These are phyloP conservation scores for Caenorhabditis elegans DNA, from an alignment of 1,140 invertebrate genomes.

Conservation along the genomic window DNA sequence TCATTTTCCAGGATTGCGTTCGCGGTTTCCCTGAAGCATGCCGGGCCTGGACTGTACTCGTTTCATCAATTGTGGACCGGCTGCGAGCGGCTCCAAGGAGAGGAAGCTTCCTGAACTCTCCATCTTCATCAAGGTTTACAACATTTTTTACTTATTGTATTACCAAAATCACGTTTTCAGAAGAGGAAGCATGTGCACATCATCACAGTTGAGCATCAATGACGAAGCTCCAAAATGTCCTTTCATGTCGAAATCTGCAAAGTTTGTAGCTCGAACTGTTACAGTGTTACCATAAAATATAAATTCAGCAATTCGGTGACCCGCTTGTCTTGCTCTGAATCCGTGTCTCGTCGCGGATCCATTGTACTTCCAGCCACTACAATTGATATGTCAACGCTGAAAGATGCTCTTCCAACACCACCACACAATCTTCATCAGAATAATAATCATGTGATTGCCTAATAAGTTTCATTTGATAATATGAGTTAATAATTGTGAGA, in stretches of 20 bases:
- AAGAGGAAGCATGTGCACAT: not conserved
- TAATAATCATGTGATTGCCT: constrained; percentile 9
- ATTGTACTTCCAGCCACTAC: not conserved
- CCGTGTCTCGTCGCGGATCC: not conserved
- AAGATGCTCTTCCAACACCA: constrained; percentile 11
- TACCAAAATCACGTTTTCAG: too few relatives aligned
- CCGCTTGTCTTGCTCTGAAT: not conserved
- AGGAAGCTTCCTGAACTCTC: constrained; percentile 16
- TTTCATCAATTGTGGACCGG: constrained; percentile 60
- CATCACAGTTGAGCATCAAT: not conserved
- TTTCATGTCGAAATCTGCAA: constrained; percentile 3
- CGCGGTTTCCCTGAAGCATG: constrained; percentile 58
- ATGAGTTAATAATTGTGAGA: not conserved
- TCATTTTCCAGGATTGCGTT: constrained; percentile 52
- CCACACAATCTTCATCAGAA: constrained; percentile 12
- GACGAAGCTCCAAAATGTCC: not conserved
- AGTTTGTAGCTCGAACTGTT: not conserved
- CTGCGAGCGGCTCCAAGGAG: constrained; percentile 53
- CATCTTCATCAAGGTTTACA: not conserved
- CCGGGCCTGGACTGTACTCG: constrained; percentile 56
- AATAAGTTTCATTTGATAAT: not conserved
- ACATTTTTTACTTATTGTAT: too few relatives aligned
- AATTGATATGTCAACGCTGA: not conserved
- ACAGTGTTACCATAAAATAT: not conserved
- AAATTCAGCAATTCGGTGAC: not conserved